Percentiles rank a stretch among this genome's conserved stretches.
Conservation (phyloP, 2,113 vertebrate species). For the Irena cyanogastra region DNA sequence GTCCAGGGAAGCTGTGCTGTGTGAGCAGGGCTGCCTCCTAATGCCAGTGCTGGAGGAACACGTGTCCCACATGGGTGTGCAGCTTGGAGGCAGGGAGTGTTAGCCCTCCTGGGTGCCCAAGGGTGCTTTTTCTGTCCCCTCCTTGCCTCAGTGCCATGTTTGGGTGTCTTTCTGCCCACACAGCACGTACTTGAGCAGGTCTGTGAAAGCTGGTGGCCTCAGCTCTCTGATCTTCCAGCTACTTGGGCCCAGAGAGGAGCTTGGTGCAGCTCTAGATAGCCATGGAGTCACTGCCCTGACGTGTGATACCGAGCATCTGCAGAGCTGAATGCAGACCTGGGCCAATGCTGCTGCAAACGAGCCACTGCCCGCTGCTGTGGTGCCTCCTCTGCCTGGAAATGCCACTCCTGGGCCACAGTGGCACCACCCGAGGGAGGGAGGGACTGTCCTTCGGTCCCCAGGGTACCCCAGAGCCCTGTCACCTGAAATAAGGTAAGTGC, state of each 20-base stretch:
- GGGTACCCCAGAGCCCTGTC: not conserved
- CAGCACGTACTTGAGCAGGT: accelerated
- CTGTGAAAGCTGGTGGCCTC: not conserved
- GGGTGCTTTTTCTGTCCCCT: not conserved
- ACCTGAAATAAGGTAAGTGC: not conserved
- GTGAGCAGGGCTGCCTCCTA: accelerated
- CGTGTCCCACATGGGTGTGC: accelerated
- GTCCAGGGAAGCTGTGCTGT: not conserved
- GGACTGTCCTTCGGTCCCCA: not conserved
- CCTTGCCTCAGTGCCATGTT: not conserved
- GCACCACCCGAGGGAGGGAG: not conserved
- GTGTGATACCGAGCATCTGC: accelerated
- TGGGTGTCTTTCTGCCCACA: not conserved
- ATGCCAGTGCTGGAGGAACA: not conserved
- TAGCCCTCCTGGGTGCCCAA: not conserved
- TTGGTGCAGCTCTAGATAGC: not conserved
- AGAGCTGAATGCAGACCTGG: not conserved
- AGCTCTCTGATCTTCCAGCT: not conserved
- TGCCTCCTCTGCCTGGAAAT: not conserved
- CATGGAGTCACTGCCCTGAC: accelerated
- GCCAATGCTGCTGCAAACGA: not conserved
- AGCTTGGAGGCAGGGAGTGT: accelerated
- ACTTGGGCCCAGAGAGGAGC: not conserved
- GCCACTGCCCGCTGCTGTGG: accelerated
- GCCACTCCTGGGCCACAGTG: not conserved